A percentile compares a stretch with the other conserved stretches of the same genome.
These are phyloP conservation scores for Sinocyclocheilus rhinocerous DNA, from an alignment of 2,113 vertebrate species.

Conservation along the genomic window DNA sequence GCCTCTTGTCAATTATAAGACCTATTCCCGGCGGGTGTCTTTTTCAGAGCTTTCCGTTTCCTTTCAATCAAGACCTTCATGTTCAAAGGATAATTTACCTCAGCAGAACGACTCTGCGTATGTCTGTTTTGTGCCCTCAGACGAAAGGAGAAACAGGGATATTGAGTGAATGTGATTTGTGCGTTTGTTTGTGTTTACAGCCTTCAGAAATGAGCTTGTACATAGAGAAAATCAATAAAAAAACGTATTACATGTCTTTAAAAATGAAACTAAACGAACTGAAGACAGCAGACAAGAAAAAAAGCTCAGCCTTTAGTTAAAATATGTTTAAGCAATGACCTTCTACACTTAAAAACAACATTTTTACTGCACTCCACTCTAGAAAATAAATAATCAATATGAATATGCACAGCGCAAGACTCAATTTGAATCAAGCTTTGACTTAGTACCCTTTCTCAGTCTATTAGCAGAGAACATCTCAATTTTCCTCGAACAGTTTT, in stretches of 20 bases:
- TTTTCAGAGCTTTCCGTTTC: slow-evolving; percentile 19
- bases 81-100: slow-evolving; percentile 39
- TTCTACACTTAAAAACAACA: not conserved
- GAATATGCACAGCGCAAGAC: not conserved
- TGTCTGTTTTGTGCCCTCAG: slow-evolving; percentile 18
- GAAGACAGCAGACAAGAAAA: not conserved
- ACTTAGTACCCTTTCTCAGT: not conserved
- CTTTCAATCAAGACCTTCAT: slow-evolving; percentile 33
- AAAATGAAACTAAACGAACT: slow-evolving; percentile 12
- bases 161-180: slow-evolving; percentile 2
- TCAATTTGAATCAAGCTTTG: slow-evolving; percentile 3
- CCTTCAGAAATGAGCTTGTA: slow-evolving; percentile 8
- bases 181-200: slow-evolving; percentile 22
- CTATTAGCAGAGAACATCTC: not conserved
- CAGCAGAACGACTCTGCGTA: not conserved
- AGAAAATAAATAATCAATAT: not conserved
- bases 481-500: not conserved
- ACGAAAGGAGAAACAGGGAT: not conserved
- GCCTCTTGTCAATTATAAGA: slow-evolving; percentile 28
- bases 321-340: not conserved
- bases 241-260: not conserved
- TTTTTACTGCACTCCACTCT: not conserved
- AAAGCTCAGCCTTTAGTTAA: slow-evolving; percentile 2
- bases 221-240: slow-evolving; percentile 15
- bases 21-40: not conserved